Evolutionary conservation across 1,140 invertebrate genomes (phyloP), one percentile per base, ranked within the genome.

Genomic region (Charaxes varanes): DNA sequence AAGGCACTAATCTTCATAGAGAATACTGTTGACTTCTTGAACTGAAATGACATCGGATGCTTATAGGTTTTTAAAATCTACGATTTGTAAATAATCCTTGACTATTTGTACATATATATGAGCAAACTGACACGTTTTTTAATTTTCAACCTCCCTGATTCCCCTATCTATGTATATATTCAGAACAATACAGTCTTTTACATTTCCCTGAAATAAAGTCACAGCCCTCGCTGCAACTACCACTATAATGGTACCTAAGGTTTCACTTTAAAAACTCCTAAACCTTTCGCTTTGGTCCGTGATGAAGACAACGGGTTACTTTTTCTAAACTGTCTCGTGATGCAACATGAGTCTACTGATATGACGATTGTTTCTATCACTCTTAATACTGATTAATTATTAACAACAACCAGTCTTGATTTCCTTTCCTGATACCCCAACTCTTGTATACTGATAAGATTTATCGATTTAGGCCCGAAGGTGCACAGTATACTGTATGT

Each of bases 391-490:
- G 47, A 61, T 36, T 61, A n/a, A n/a, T n/a, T 54, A 13, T 66
- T 64, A 68, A 53, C 56, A 40, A 65, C 70, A 71, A 70, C 60
- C 73, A 82, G 76, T 82, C 78, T 82, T 74, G 43, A 66, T 62
- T 54, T 77, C 69, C 61, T 50, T 63, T 48, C 48, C 49, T 43
- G 36, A 44, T 57, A 44, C 36, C 35, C 37, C 38, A 43, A 36
- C 43, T 50, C 41, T 36, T 44, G 24, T 36, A 44, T 21, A 28
- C 16, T 31, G 2, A 12, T 2, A 7, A 41, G 31, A 12, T 63
- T 65, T 78, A 79, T 49, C 78, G 74, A 44, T 82, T 76, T 6
- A 79, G 59, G 6, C 74, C 74, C 34, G 63, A 34, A 10, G 77
- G 62, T 10, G 58, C 53, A 36, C 62, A 63, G 41, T 54, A 76